Base-by-base conservation (phyloP, 1,140 invertebrate genomes). In the Aphaenogaster ashmeadi region DNA sequence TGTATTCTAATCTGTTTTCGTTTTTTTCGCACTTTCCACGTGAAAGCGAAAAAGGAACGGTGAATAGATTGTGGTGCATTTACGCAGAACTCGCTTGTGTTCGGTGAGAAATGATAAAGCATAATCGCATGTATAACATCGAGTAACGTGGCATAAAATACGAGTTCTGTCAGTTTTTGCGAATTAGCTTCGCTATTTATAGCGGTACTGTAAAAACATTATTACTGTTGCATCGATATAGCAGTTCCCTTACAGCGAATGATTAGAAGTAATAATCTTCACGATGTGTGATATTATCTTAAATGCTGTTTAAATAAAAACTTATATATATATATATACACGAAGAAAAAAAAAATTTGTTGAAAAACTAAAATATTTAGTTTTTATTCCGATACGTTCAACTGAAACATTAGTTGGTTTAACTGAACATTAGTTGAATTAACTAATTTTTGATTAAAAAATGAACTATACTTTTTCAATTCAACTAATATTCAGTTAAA, bases 1-100 rank as follows among this genome's bases (percentile, higher is more conserved):
- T 62, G 15, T 15, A 27, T 27, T 47, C 15, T 38, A 54, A 44
- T 62, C 15, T 11, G 27, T 33, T 36, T 62, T 33, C 3, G 4
- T 13, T 38, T 77, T 58, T 75, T 41, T 58, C 6, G n/a, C 21
- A 41, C n/a, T 75, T 60, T 77, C 9, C 72, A 54, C 15, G 36
- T 15, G 38, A 60, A 75, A 27, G 74, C 13, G 54, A 44, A 58
- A 71, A 81, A 67, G 33, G 6, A 69, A 33, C 2, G 3, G 27
- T 8, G 3, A 7, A 2, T 33, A 64, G 47, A 18, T 79, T 11
- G 15, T 15, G n/a, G 6, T 7, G 21, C 21, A 64, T 78, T 64
- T 64, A 15, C 27, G 7, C 9, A 47, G 33, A 56, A 33, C 0
- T 13, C 27, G 6, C 7, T 56, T 18, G 44, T 50, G 36, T 27